phyloP scores from a whole-genome alignment of 2,113 vertebrate species.

The Stigmatopora argus region DNA sequence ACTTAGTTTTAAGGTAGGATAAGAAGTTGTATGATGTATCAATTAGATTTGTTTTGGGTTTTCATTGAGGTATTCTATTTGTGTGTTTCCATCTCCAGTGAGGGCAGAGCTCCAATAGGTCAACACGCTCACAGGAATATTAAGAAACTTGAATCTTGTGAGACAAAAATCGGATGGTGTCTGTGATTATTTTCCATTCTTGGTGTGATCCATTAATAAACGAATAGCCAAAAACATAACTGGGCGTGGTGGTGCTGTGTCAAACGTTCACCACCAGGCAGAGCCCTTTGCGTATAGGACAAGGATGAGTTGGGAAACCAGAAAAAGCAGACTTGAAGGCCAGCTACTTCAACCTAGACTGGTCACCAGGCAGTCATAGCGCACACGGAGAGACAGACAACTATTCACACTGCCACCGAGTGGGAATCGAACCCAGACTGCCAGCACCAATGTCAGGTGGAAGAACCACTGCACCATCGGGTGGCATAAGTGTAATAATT shows the following conservation, averaged over 20 bases:
- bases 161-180: background rate
- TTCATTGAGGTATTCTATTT: background rate
- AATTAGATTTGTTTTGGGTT: background rate
- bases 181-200: background rate
- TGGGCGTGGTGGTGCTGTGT: slow-evolving; percentile 48
- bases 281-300: slow-evolving; percentile 24
- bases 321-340: background rate
- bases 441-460: too few species aligned
- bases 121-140: background rate
- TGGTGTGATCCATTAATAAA: background rate
- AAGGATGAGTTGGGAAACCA: background rate
- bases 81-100: background rate
- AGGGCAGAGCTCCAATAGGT: background rate
- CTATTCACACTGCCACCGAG: too few species aligned
- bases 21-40: background rate
- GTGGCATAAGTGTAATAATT: too few species aligned
- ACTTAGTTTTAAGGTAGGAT: background rate
- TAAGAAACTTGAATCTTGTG: background rate
- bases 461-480: too few species aligned
- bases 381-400: too few species aligned
- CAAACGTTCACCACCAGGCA: slow-evolving; percentile 36
- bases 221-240: background rate
- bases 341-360: background rate
- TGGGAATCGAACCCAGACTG: too few species aligned
- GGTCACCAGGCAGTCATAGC: too few species aligned